Conservation (phyloP, 2,888 invertebrate genomes). For the Lapara coniferarum region DNA sequence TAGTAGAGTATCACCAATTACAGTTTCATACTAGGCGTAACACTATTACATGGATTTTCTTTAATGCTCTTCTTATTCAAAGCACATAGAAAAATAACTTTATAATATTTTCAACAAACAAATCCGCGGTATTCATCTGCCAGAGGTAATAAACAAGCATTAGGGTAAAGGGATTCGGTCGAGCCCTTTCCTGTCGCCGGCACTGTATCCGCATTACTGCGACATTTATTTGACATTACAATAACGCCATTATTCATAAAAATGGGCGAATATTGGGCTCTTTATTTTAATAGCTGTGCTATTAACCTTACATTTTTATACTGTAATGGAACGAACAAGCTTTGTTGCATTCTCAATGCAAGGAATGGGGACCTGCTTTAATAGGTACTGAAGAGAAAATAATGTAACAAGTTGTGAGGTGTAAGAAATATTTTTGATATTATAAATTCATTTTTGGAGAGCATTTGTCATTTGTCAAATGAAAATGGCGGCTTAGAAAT, state of each 20-base stretch:
- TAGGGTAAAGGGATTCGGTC: background rate
- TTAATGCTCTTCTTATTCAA: background rate
- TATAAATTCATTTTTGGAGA: too few relatives aligned
- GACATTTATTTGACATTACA: conserved; percentile 21
- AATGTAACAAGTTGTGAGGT: too few relatives aligned
- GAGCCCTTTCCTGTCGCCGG: conserved; percentile 3
- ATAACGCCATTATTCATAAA: conserved; percentile 20
- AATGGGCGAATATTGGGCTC: background rate
- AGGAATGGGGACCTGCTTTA: too few relatives aligned
- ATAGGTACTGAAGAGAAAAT: too few relatives aligned
- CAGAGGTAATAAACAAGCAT: conserved; percentile 28
- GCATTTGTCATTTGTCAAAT: too few relatives aligned
- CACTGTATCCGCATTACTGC: conserved; percentile 19
- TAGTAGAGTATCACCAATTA: too few relatives aligned
- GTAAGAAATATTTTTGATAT: too few relatives aligned
- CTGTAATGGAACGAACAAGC: too few relatives aligned
- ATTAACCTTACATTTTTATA: background rate
- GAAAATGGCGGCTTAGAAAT: too few relatives aligned
- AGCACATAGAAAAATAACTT: background rate
- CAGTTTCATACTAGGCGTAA: too few relatives aligned
- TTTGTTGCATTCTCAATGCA: too few relatives aligned
- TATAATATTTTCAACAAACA: background rate
- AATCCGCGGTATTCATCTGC: conserved; percentile 14
- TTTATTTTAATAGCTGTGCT: background rate
- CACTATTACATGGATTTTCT: too few relatives aligned